phyloP scores from a whole-genome alignment of 2,113 vertebrate species.

The Nansenia antarctica region DNA sequence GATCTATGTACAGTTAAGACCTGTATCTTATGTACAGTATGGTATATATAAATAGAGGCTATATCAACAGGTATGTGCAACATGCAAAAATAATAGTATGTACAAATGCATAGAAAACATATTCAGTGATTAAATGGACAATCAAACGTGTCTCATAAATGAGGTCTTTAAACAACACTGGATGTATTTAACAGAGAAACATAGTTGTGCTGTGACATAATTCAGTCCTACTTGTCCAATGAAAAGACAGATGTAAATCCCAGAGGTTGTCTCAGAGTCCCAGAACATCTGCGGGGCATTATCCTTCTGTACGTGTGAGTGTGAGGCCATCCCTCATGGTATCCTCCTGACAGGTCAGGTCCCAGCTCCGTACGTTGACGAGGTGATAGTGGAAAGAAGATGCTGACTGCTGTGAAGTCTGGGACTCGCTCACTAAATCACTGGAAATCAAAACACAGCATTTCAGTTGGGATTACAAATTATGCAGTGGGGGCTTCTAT shows the following conservation, averaged over 20 bases:
- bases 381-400: constrained; percentile 41
- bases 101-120: not conserved
- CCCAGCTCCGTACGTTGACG: constrained; percentile 19
- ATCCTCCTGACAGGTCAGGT: constrained; percentile 43
- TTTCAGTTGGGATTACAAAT: constrained; percentile 22
- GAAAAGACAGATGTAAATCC: constrained; percentile 42
- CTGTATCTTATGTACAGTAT: too few species aligned
- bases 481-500: constrained; percentile 8
- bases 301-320: constrained; percentile 45
- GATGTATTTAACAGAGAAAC: constrained; percentile 7
- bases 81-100: too few species aligned
- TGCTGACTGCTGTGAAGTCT: constrained; percentile 51
- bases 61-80: too few species aligned
- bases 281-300: constrained; percentile 66
- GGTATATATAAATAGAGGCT: too few species aligned
- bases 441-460: constrained; percentile 42
- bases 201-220: constrained; percentile 41
- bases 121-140: too few species aligned
- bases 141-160: not conserved
- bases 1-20: too few species aligned
- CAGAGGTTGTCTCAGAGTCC: constrained; percentile 31
- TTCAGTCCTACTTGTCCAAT: constrained; percentile 49
- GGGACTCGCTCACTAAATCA: constrained; percentile 29
- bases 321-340: constrained; percentile 36
- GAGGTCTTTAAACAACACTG: not conserved